phyloP scores from a whole-genome alignment of 2,888 invertebrate species.

The Andrena fulva region DNA sequence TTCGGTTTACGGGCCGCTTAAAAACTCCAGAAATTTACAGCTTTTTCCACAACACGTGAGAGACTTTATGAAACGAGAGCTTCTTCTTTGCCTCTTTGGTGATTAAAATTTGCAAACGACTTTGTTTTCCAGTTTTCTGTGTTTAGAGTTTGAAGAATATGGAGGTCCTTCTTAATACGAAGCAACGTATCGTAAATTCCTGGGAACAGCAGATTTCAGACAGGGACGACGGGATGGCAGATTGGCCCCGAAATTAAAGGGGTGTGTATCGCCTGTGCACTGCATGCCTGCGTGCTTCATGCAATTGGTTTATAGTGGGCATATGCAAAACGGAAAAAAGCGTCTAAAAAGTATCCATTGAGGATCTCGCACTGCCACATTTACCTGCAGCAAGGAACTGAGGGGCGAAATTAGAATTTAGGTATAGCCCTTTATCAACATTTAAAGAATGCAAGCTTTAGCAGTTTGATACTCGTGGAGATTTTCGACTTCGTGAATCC shows the following conservation, averaged over 20 bases:
- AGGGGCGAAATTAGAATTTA: not conserved
- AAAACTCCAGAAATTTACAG: not conserved
- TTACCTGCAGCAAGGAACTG: not conserved
- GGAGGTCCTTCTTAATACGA: not conserved
- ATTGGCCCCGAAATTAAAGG: not conserved
- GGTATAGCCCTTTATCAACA: too few relatives aligned
- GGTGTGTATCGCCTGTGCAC: not conserved
- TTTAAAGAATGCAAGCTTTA: too few relatives aligned
- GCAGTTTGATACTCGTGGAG: too few relatives aligned
- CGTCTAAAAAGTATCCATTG: not conserved
- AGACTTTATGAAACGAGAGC: too few relatives aligned
- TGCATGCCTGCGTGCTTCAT: not conserved
- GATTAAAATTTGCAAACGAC: too few relatives aligned
- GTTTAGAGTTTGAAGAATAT: not conserved
- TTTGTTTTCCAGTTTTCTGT: not conserved
- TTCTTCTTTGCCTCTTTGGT: too few relatives aligned
- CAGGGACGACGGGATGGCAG: not conserved
- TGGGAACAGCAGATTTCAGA: not conserved
- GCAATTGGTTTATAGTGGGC: not conserved
- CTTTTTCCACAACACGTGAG: not conserved
- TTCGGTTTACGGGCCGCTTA: not conserved
- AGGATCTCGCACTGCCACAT: not conserved
- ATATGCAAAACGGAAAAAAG: not conserved
- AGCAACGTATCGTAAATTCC: not conserved
- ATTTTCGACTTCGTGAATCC: not conserved